Evolutionary conservation across 2,888 invertebrate genomes (phyloP), one percentile per base, ranked within the genome.

Genomic region (Dorcus hopei): DNA sequence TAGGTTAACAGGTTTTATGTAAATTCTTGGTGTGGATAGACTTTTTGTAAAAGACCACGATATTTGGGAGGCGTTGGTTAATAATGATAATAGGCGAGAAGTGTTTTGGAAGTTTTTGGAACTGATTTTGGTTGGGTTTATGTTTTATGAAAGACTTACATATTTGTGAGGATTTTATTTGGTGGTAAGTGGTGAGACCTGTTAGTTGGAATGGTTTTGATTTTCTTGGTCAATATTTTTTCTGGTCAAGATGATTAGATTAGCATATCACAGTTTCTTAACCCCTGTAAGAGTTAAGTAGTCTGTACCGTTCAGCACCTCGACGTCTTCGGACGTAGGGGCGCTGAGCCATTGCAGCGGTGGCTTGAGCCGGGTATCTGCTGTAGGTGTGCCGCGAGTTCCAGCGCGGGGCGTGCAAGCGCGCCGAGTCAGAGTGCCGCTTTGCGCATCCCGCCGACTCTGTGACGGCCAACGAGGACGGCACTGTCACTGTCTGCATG

Each of bases 401-500:
- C 90, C 92, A 93, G 90, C 93, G 95, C 84, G 95, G 95, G 85
- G 93, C 93, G 87, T 97, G 96, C 89, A 93, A 95, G 88, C 93
- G 96, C 83, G 90, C 92, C 81, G 95, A 95, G 87, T 88, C 90
- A 81, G 96, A 96, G 88, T 97, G 96, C 89, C 95, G 95, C 87
- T 96, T 93, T 90, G 96, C 96, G 86, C 96, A 96, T 88, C 96
- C 96, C 85, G 90, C 94, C 85, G 91, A 95, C 85, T 90, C 93
- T 85, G 94, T 95, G 84, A 90, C 90, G 83, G 90, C 94, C 85
- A 95, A 94, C 87, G 91, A 92, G 85, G 96, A 96, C 89, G 95
- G 95, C 90, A 91, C 93, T 85, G 95, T 96, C 88, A 95, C 95
- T 87, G 95, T 96, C 88, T 97, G 97, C 94, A 96, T 96, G 95